Evolutionary conservation across 2,888 invertebrate species (phyloP), one percentile per base, ranked within the genome.

Genomic region (Folsomia manolachei): DNA sequence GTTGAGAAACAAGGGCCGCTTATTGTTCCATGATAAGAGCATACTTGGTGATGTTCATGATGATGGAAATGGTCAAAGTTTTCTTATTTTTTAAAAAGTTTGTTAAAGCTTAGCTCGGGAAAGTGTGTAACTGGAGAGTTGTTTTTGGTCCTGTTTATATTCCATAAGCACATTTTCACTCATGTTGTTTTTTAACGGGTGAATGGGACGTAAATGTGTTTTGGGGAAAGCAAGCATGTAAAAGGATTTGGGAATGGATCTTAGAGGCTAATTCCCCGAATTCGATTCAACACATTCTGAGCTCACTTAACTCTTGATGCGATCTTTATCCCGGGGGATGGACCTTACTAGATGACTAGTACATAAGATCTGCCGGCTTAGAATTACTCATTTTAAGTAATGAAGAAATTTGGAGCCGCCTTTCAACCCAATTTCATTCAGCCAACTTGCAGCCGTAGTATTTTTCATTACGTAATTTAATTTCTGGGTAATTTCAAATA

Each of bases 291-390:
- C 39, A 9, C 39, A 39, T 39, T 39, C 39, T 39, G 39, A 66
- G 62, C 70, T 53, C 69, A 73, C 70, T 73, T 70, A 70, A 72
- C 70, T 71, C 65, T 71, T 75, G 71, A 75, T 75, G 73, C 71
- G 69, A 73, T 75, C 71, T 66, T 39, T 39, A 39, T 4, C 39
- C 14, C 39, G 39, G 14, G 39, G 39, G 39, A 39, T 14, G 39
- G 4, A 9, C 14, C 39, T 39, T 14, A 14, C 39, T n/a, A n/a
- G n/a, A n/a, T n/a, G n/a, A n/a, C n/a, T n/a, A n/a, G n/a, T n/a
- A n/a, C n/a, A n/a, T n/a, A n/a, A n/a, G n/a, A n/a, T n/a, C n/a
- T n/a, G n/a, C n/a, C n/a, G n/a, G n/a, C n/a, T n/a, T n/a, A n/a
- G n/a, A n/a, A n/a, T n/a, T n/a, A n/a, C n/a, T n/a, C n/a, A n/a